phyloP scores from a whole-genome alignment of 1,140 invertebrate genomes.

The Polyergus mexicanus region DNA sequence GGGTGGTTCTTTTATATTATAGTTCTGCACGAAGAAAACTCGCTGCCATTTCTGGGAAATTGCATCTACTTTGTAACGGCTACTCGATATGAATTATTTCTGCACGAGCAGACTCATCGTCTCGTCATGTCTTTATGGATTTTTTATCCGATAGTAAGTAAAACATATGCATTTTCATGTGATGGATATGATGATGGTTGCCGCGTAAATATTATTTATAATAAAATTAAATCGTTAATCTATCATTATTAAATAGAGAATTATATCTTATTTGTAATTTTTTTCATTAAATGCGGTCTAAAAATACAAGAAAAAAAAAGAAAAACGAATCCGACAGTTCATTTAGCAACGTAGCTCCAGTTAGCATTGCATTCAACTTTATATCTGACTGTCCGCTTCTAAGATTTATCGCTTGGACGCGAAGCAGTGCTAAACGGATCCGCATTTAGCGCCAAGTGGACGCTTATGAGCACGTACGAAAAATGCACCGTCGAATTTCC shows the following conservation, averaged over 20 bases:
- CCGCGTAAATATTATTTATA: background rate
- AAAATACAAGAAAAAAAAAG: background rate
- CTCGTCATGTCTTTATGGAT: background rate
- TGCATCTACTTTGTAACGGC: conserved; percentile 17
- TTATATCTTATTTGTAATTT: background rate
- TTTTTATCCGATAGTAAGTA: conserved; percentile 2
- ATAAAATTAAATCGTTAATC: background rate
- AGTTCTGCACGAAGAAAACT: background rate
- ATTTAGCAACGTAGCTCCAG: background rate
- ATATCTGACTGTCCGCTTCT: background rate
- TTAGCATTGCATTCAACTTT: background rate
- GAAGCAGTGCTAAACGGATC: background rate
- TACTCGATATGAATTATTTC: conserved; percentile 33
- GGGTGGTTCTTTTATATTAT: background rate
- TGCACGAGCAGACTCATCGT: background rate
- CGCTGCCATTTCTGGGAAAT: conserved; percentile 36
- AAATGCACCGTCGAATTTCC: conserved; percentile 19
- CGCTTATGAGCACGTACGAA: background rate
- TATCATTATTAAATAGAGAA: background rate
- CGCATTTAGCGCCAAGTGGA: background rate
- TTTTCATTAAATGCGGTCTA: background rate
- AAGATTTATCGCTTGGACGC: background rate
- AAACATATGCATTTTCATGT: background rate
- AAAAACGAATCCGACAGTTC: background rate
- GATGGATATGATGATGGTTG: background rate